Base-by-base conservation (phyloP, 2,113 vertebrate genomes). In the Ploceus nigricollis region DNA sequence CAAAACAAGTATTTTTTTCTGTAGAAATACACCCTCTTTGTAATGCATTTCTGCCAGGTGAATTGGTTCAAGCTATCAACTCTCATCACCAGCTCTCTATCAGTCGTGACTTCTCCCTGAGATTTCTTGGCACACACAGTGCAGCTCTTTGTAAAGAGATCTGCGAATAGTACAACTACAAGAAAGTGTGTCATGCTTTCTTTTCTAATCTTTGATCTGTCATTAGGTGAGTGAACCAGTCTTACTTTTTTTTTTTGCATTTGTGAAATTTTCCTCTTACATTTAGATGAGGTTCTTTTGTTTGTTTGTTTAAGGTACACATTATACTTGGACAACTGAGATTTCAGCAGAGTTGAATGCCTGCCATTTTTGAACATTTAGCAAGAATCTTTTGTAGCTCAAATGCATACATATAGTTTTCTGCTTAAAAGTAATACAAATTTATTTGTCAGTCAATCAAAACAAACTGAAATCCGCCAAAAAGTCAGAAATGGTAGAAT, bases 401-500 rank as follows among this genome's bases (percentile, higher is more conserved):
- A 60, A 56, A 83, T 90, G n/a, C 47, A 88, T 44, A 78, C 60
- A 87, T 65, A 86, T 68, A 89, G 42, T 90, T 96, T 95, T 95
- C 75, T 95, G 6, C 48, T 91, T 94, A 96, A 93, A 94, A 96
- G 17, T 82, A 48, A 37, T 79, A 87, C 44, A 33, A 95, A 96
- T 35, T 92, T 95, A 89, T 97, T 98, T 97, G 64, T 94, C 94
- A 94, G 48, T 91, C 69, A 94, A 89, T 94, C 84, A 95, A 97
- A 97, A 97, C 95, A 95, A 80, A 84, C 6, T 6, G 15, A 27
- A 77, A 1, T 4, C 5, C 31, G 8, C 22, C 85, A 96, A 96
- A 92, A 86, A 93, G 63, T 96, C 61, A 95, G 75, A 95, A 93
- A 93, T 91, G 39, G n/a, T 65, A 81, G 77, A 94, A 90, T 91